Evolutionary conservation across 1,140 invertebrate species (phyloP), one percentile per base, ranked within the genome.

Genomic region (Dryas iulia): DNA sequence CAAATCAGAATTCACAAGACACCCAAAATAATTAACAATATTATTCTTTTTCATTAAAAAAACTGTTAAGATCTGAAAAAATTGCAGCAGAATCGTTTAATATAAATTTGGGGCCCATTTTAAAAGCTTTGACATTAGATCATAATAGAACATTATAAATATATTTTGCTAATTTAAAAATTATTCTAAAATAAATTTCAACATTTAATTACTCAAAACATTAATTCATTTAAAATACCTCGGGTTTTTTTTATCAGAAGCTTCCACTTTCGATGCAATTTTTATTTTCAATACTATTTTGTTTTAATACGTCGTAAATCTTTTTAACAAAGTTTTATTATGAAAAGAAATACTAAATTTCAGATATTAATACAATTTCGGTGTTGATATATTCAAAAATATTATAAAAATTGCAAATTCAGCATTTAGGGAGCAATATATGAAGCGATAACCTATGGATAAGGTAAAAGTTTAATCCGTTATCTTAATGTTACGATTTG

Each of bases 401-500:
- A 62, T 62, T 30, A 59, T 59, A 53, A 52, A 53, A 56, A 62
- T 52, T 26, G 10, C 59, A 18, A 28, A 52, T 30, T 2, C 24
- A 52, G 26, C 24, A n/a, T 62, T 52, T 53, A 62, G 39, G 52
- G 59, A 53, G 24, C 26, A 62, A 62, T 53, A 28, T 59, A 33
- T 59, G 57, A 66, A 59, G 65, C 65, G 23, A 59, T 31, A 52
- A 66, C 24, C 57, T 59, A 66, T 59, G 57, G 35, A 33, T 66
- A 66, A 60, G 65, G 23, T 66, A 66, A 47, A 25, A 62, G 60
- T 59, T 66, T 59, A 52, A 66, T 66, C 64, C 65, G 57, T 66
- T 31, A 66, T 66, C 23, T 24, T 39, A 60, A 47, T 56, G 21
- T 56, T 7, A 6, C 14, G 39, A 47, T 47, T 59, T 25, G 56